phyloP scores from a whole-genome alignment of 2,113 vertebrate species.

The Tauraco erythrolophus region DNA sequence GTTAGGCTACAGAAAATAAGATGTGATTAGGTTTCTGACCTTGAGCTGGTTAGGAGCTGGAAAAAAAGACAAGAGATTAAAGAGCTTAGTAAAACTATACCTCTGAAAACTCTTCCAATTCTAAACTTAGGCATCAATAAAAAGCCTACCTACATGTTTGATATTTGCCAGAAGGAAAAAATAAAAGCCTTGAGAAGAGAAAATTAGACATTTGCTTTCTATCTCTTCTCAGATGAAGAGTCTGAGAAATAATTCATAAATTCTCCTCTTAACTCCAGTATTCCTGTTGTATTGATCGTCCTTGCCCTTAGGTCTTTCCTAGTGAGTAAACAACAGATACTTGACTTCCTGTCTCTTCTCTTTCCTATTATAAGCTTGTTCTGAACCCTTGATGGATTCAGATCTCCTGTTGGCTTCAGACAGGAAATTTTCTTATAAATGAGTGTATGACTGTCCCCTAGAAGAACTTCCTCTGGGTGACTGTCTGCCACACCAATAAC shows the following conservation, averaged over 20 bases:
- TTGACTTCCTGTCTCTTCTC: constrained; percentile 18
- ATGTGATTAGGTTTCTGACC: not conserved
- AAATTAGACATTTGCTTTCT: not conserved
- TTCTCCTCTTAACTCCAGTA: not conserved
- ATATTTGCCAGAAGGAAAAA: not conserved
- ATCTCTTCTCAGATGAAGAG: not conserved
- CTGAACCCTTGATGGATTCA: not conserved
- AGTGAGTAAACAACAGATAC: constrained; percentile 5
- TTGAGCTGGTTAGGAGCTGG: not conserved
- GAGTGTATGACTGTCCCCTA: not conserved
- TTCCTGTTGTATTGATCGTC: constrained; percentile 25
- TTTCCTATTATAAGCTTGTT: not conserved
- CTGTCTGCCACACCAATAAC: not conserved
- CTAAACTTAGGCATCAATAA: not conserved
- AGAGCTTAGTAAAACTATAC: not conserved
- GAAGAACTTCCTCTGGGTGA: not conserved
- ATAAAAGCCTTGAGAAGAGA: not conserved
- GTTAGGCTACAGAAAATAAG: not conserved
- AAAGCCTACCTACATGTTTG: not conserved
- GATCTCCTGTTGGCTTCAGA: not conserved
- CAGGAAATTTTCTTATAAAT: not conserved
- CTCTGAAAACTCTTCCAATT: not conserved
- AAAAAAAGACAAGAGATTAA: not conserved
- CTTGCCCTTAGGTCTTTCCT: not conserved
- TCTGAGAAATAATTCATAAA: constrained; percentile 49